Base-by-base conservation (phyloP, 2,113 vertebrate genomes). In the Phalacrocorax aristotelis region DNA sequence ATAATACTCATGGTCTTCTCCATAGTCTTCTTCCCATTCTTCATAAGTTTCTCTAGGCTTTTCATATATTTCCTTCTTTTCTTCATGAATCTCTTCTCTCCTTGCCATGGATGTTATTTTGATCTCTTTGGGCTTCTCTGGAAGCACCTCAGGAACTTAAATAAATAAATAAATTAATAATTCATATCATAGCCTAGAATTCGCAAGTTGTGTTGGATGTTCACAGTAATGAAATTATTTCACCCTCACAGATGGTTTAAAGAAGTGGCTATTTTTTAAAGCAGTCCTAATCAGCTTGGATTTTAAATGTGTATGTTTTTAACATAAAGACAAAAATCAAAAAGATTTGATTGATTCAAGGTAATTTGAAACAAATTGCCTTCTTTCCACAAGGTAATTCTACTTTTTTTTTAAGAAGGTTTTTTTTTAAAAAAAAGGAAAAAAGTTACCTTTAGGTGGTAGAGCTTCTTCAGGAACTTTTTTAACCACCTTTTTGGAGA, bases 11-110 rank as follows among this genome's bases (percentile, higher is more conserved):
- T 98, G 98, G 40, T 98, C 95, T 95, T 98, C 98, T 21, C 96
- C 98, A 77, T 98, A 98, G 80, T 98, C 97, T 90, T 98, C 98
- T 87, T 98, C 98, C 98, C 98, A 98, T 85, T 98, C 98, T 89
- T 98, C 98, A 6, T 98, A 98, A 89, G 66, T 40, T 83, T 98
- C 97, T 85, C 48, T 96, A 38, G 89, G 97, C 6, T 83, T 65
- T 84, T 97, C 97, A 81, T 94, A 75, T 66, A 93, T 83, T 25
- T 97, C 96, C 75, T 74, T 95, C 84, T 92, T 85, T 83, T 98
- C 97, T 71, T 98, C 97, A 34, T 91, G 96, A 38, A 98, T 80
- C 62, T 98, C 98, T 95, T 98, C 98, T 97, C 97, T 98, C 81
- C 79, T 98, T 82, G 97, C 92, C 25, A 98, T 96, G 11, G 98